Evolutionary conservation across 1,140 invertebrate species (phyloP), one percentile per base, ranked within the genome.

Genomic region (Dendrolimus kikuchii): DNA sequence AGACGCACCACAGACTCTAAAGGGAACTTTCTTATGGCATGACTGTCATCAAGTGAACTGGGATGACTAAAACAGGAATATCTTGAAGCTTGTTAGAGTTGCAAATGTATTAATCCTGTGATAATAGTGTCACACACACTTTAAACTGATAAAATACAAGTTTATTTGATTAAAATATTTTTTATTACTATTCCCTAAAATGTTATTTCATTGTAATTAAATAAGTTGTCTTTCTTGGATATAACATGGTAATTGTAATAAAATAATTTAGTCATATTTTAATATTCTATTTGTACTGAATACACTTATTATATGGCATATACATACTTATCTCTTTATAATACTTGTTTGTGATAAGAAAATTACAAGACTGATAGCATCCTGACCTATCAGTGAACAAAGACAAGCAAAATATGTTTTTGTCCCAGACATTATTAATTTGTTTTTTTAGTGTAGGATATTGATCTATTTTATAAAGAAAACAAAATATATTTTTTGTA

Each of bases 21-120:
- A 87, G 66, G 88, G 88, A 50, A 78, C 82, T 8, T 89, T 87
- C 76, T 68, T 89, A 38, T 89, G 87, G 88, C 78, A 86, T 58
- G 81, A 88, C 63, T 81, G 81, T 58, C 78, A 77, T 53, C 77
- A 84, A 75, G 84, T 87, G 10, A 87, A 88, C 66, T 89, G 88
- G 88, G 82, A 87, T 68, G 86, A 86, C 71, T 86, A 38, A 74
- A 72, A 55, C 48, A 66, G 73, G 49, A 49, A 59, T 64, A 71
- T 65, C 64, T 55, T 60, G 63, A 61, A 66, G 59, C 66, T 72
- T 79, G 63, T 75, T 77, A 59, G 57, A 55, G 49, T 66, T 63
- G 53, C 53, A 66, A 66, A 59, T 62, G 61, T 61, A 60, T 72
- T 68, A 66, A 73, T 74, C 69, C 75, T 83, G 81, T 85, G 81